Evolutionary conservation across 2,113 vertebrate genomes (phyloP), one percentile per base, ranked within the genome.

Genomic region (Xyliphius kryptos): DNA sequence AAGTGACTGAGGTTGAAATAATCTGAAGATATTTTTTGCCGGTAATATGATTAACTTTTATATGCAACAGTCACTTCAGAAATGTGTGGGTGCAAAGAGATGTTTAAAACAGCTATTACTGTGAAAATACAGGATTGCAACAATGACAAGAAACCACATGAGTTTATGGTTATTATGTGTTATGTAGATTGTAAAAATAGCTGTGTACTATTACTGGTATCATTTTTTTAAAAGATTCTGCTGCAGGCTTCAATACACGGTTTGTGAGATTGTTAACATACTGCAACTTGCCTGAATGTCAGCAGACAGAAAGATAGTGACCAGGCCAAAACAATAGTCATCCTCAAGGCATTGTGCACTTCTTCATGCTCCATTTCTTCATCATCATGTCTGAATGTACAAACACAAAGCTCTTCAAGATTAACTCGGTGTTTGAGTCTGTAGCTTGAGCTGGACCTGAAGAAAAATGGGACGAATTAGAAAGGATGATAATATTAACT

Each of bases 361-460:
- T 38, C 16, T 38, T 56, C 61, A 1, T 69, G 76, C 0, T 76
- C 66, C 14, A 70, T 74, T 1, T 63, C 74, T 10, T 70, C 78
- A 0, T 4, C 55, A 32, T 79, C 76, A 10, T 76, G 72, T 20
- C 81, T 69, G 2, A 78, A 80, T 2, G 71, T 67, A 1, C 63
- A 74, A 1, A 80, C 56, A 70, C 72, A 77, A 21, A 85, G 7
- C 9, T 85, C 77, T 56, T 74, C 19, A 0, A 87, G 80, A 41
- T 49, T 66, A 49, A 83, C 69, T 43, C 75, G 70, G 74, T 83
- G 74, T 56, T 85, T 81, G 62, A 86, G 74, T 20, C 76, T 80
- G 67, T 84, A 88, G 65, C 76, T 82, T 67, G 63, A 62, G 10
- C 66, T 64, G 5, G 81, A 82, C 67, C 86, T 89, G 70, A 6